A percentile compares a stretch with the other conserved stretches of the same genome.
Evolutionary conservation across 37 sponge, comb jelly and placozoan genomes (phyloP).

Genomic region (Agelas oroides): DNA sequence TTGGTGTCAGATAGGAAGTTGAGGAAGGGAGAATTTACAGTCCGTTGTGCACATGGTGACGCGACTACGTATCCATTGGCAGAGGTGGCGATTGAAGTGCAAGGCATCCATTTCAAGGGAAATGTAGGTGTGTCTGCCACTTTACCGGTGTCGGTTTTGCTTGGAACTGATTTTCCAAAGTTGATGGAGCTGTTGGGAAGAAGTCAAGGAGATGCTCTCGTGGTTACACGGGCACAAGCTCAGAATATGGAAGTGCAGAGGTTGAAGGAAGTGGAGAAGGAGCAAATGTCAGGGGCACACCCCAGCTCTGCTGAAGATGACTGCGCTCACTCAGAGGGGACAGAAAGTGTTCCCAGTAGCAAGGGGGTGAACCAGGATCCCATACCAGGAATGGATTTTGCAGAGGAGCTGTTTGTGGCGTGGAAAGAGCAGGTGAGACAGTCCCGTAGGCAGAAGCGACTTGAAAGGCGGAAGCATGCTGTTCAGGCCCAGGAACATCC

Average conservation of each 20-base stretch:
- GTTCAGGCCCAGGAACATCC: too few relatives aligned
- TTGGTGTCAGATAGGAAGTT: slow-evolving; percentile 12
- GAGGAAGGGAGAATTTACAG: not conserved
- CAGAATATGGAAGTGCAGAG: not conserved
- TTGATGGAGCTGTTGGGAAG: not conserved
- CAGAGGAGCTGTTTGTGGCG: too few relatives aligned
- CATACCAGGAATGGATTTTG: too few relatives aligned
- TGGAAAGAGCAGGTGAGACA: too few relatives aligned
- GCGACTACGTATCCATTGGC: slow-evolving; percentile 34
- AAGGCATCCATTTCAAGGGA: not conserved
- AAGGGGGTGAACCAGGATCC: too few relatives aligned
- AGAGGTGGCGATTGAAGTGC: slow-evolving; percentile 9
- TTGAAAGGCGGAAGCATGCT: too few relatives aligned
- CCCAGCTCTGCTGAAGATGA: too few relatives aligned
- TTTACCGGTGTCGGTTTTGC: slow-evolving; percentile 20
- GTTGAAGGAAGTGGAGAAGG: not conserved
- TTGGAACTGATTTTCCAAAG: slow-evolving; percentile 13
- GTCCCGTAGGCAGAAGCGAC: too few relatives aligned
- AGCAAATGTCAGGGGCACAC: not conserved
- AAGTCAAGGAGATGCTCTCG: slow-evolving; percentile 11
- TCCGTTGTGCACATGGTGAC: slow-evolving; percentile 41
- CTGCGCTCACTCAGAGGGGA: too few relatives aligned
- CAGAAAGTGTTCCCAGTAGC: too few relatives aligned
- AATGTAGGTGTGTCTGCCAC: slow-evolving; percentile 5
- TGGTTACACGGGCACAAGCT: slow-evolving; percentile 1